Evolutionary conservation across 1,140 invertebrate species (phyloP).

Genomic region (Cotesia typhae): DNA sequence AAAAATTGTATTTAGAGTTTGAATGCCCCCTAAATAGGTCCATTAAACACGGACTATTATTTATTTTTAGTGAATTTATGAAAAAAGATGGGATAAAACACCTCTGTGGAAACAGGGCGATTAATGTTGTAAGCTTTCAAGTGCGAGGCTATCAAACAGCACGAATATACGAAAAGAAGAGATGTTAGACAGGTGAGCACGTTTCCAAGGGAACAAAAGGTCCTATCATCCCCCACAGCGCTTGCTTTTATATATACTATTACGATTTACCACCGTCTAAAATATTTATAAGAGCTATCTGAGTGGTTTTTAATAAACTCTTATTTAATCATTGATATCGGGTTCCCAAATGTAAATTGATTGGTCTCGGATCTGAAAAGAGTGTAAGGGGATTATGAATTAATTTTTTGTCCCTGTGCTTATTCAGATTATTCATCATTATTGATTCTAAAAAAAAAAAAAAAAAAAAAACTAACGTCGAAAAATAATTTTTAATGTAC

Average conservation of each 20-base stretch:
- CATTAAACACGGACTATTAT: constrained; percentile 19
- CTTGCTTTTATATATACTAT: constrained; percentile 13
- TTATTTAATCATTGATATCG: constrained; percentile 57
- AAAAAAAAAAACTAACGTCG: no score
- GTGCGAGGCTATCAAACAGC: constrained; percentile 36
- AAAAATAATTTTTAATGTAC: no score
- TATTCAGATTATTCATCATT: no score
- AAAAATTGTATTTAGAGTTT: constrained; percentile 10
- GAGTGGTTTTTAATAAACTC: constrained; percentile 62
- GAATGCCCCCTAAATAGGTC: constrained; percentile 3
- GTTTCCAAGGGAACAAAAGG: constrained; percentile 62
- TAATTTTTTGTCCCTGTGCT: constrained; percentile 38
- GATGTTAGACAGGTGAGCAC: constrained; percentile 62
- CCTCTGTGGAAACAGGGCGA: constrained; percentile 44
- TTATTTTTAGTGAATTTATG: constrained; percentile 20
- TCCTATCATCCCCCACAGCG: constrained; percentile 50
- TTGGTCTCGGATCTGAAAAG: neutral
- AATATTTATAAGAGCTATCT: constrained; percentile 56
- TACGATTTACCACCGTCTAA: constrained; percentile 43
- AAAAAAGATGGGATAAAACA: constrained; percentile 15
- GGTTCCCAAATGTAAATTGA: constrained; percentile 42
- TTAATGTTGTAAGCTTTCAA: constrained; percentile 48
- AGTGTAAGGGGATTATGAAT: constrained; percentile 10
- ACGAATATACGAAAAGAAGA: constrained; percentile 45
- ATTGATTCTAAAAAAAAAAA: no score